These are phyloP conservation scores for Emydocephalus ijimae DNA, from an alignment of 2,113 vertebrate species.

Conservation along the genomic window DNA sequence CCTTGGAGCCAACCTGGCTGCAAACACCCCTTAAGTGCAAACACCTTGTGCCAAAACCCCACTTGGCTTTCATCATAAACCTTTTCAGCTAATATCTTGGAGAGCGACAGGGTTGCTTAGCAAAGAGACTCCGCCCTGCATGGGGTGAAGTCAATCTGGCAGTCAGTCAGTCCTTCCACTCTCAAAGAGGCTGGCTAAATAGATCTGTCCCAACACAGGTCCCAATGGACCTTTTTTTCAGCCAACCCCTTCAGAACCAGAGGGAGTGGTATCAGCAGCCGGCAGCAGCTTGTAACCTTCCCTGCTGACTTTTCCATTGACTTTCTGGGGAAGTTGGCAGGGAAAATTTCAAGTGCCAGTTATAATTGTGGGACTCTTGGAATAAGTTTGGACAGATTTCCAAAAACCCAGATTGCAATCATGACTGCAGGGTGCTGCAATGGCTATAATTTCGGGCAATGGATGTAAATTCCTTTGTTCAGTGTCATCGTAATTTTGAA, in stretches of 20 bases:
- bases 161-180: background rate
- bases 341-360: background rate
- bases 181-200: background rate
- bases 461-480: background rate
- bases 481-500: background rate
- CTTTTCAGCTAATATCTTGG: background rate
- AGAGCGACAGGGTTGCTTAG: background rate
- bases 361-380: background rate
- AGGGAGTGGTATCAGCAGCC: background rate
- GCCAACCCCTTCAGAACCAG: background rate
- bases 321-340: background rate
- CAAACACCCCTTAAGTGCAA: background rate
- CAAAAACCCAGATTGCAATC: background rate
- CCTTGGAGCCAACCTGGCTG: background rate
- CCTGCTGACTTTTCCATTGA: background rate
- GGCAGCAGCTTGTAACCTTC: background rate
- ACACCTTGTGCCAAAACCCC: background rate
- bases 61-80: background rate
- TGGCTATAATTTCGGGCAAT: background rate
- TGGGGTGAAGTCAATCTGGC: background rate
- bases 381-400: background rate
- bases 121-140: background rate
- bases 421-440: background rate
- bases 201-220: background rate
- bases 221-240: background rate